Evolutionary conservation across 1,140 invertebrate species (phyloP).

Genomic region (Cydia amplana): DNA sequence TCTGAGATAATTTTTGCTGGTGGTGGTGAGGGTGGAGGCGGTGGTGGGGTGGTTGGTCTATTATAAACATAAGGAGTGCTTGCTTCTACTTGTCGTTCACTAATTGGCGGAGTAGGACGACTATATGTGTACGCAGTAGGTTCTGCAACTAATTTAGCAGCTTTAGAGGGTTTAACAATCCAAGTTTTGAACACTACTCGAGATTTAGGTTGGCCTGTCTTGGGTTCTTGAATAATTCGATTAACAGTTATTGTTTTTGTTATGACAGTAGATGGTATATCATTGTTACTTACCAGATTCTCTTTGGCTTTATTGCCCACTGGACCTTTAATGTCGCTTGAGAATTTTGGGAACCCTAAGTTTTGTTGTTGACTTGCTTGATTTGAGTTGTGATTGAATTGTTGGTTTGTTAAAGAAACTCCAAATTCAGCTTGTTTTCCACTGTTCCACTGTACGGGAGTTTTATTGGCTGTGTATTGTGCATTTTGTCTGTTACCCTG

Average conservation of each 20-base stretch:
- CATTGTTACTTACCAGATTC: conserved; percentile 61
- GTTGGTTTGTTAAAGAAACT: conserved; percentile 37
- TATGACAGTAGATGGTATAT: conserved; percentile 54
- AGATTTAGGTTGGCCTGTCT: conserved; percentile 60
- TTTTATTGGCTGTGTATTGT: conserved; percentile 42
- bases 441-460: conserved; percentile 38
- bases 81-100: conserved; percentile 37
- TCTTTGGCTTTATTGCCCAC: conserved; percentile 52
- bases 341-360: conserved; percentile 35
- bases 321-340: conserved; percentile 39
- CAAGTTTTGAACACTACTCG: conserved; percentile 71
- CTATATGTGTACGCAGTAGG: conserved; percentile 58
- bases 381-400: conserved; percentile 40
- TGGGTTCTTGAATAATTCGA: conserved; percentile 57
- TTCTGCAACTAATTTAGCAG: conserved; percentile 51
- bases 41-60: conserved; percentile 37
- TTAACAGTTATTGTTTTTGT: conserved; percentile 66
- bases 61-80: conserved; percentile 46
- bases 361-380: conserved; percentile 44
- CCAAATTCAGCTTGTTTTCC: conserved; percentile 41
- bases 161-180: conserved; percentile 68
- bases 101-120: conserved; percentile 42
- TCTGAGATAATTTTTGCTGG: conserved; percentile 36
- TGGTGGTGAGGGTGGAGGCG: background rate
- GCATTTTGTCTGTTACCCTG: conserved; percentile 38